Base-by-base conservation (phyloP, 2,113 vertebrate species). In the Anas platyrhynchos region DNA sequence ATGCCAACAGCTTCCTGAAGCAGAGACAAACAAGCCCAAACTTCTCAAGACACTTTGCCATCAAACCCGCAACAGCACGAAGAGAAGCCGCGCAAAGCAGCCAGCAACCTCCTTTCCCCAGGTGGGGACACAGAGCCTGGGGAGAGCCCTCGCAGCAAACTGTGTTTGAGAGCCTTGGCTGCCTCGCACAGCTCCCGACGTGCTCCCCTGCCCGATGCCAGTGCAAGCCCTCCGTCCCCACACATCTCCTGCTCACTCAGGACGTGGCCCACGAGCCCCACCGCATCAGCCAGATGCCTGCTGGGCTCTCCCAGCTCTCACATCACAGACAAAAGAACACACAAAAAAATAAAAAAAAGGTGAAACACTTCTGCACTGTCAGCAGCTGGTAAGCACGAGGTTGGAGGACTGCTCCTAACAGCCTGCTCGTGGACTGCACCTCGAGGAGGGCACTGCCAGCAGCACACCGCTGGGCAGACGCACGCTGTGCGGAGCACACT, bases 171-270 rank as follows among this genome's bases (percentile, higher is more conserved):
- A 22, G 41, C 92, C 50, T 21, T 21, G 4, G 3, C 15, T 22
- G 3, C 65, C 66, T 2, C 31, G 63, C 36, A 58, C 73, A 73
- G 69, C 10, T 43, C 68, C 27, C 0, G 9, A 18, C 1, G 13
- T 0, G 0, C 22, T 73, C 69, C 62, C 20, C 46, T 25, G n/a
- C 59, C 54, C 3, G 7, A 20, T 34, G 6, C 2, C 44, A 62
- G n/a, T 15, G n/a, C 34, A 78, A 81, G 84, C 20, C 58, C 65
- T 48, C 11, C 52, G 41, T 29, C 32, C 43, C 84, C 55, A 29
- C 48, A 29, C 29, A 14, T 3, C 27, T 68, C 25, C 59, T 16
- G 48, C 38, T 89, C 2, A 0, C 52, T 67, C 38, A 0, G 0
- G 32, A 48, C 6, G 36, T 22, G 48, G 32, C 25, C 29, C 43